These are phyloP conservation scores for Microcebus ravelobensis DNA, from an alignment of 2,113 vertebrate species.

Conservation along the genomic window DNA sequence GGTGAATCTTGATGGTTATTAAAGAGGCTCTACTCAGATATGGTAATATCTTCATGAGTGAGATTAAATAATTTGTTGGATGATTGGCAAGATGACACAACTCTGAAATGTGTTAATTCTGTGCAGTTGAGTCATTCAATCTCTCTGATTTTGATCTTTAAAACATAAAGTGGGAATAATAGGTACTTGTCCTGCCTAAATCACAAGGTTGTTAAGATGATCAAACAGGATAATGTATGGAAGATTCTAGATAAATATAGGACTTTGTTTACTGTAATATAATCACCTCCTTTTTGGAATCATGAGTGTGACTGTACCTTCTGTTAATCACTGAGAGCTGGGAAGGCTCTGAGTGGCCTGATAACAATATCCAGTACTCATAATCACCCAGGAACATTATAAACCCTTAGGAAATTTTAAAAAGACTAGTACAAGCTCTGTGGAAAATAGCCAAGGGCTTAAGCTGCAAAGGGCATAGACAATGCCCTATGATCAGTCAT, in stretches of 20 bases:
- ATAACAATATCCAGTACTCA: not conserved
- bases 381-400: not conserved
- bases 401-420: not conserved
- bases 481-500: not conserved
- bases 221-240: slow-evolving; percentile 2
- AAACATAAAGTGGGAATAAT: not conserved
- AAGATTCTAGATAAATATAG: slow-evolving; percentile 4
- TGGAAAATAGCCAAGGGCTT: slow-evolving; percentile 12
- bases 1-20: slow-evolving; percentile 5
- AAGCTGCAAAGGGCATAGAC: not conserved
- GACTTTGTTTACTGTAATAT: not conserved
- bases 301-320: not conserved
- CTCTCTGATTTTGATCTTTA: slow-evolving; percentile 48
- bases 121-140: slow-evolving; percentile 1
- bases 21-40: slow-evolving; percentile 11
- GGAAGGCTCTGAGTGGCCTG: not conserved
- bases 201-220: not conserved
- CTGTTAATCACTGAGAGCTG: not conserved
- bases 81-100: slow-evolving; percentile 39
- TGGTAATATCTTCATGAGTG: not conserved
- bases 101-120: slow-evolving; percentile 33
- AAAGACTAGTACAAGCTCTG: not conserved
- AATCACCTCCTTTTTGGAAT: not conserved
- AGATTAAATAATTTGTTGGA: slow-evolving; percentile 38
- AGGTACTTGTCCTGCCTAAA: not conserved